Base-by-base conservation (phyloP, 2,888 invertebrate genomes). In the Mystacides longicornis region DNA sequence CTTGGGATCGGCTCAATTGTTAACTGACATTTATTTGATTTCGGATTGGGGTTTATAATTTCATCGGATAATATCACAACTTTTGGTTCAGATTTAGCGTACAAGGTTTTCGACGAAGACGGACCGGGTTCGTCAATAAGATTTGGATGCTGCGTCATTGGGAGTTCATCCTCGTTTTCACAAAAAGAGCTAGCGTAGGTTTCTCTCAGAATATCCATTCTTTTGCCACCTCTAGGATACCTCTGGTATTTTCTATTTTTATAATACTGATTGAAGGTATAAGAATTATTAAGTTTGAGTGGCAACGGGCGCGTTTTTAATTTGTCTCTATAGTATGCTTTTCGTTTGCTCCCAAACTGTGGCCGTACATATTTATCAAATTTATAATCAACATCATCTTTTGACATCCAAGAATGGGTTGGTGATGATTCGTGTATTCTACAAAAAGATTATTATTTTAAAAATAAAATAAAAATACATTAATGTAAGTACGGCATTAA, bases 51-150 rank as follows among this genome's bases (percentile, higher is more conserved):
- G 14, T 60, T 51, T 5, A 60, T 54, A 47, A 52, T 42, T 55
- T 61, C 61, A 47, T 61, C 59, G 3, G 59, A 59, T 48, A 61
- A 52, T 42, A 61, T 61, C 16, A 61, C 51, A 2, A 60, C 42
- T 54, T 57, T 58, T 23, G 31, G 43, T 23, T 52, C 54, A 14
- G 51, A 18, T 33, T 48, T 49, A 3, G 55, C 22, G 2, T 20
- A n/a, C 1, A n/a, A n/a, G 5, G 16, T 22, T 31, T 46, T 57
- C 3, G 23, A 20, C 27, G 43, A 23, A 2, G 43, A 19, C n/a
- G 42, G 52, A 37, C 47, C 23, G 21, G 23, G 4, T 19, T 52
- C 37, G 7, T 52, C 33, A 16, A 48, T 37, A 7, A 52, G 37
- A 11, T 48, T 18, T 19, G 45, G 52, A 14, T 27, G 27, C 2